Percentiles rank a stretch among this genome's conserved stretches.
phyloP scores from a whole-genome alignment of 1,140 invertebrate genomes.

The Cydia strobilella region DNA sequence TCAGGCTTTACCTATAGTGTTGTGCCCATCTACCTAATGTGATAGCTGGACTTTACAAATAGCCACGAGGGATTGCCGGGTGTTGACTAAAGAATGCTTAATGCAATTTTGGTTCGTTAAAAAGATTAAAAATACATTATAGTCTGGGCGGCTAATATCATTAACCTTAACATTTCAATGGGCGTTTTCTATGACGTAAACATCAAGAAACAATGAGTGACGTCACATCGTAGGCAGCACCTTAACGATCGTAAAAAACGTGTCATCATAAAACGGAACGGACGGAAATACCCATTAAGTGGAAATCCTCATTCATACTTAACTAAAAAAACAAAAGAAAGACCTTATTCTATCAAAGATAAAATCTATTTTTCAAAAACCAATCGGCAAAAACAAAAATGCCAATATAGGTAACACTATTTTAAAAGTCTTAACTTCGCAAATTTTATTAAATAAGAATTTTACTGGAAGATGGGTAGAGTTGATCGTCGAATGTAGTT shows the following conservation, averaged over 20 bases:
- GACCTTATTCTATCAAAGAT: not conserved
- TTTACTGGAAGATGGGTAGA: not conserved
- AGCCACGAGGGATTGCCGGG: no score
- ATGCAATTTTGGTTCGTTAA: no score
- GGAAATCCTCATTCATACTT: not conserved
- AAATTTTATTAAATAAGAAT: not conserved
- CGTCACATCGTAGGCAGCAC: not conserved
- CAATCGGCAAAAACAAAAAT: not conserved
- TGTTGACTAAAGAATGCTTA: no score
- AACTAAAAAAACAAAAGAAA: not conserved
- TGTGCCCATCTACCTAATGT: no score
- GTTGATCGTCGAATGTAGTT: not conserved
- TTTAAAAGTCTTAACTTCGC: not conserved
- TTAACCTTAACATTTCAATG: no score
- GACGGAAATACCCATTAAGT: slow-evolving; percentile 17
- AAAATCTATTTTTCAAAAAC: not conserved
- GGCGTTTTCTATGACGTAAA: not conserved
- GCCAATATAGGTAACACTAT: not conserved
- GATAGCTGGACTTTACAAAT: no score
- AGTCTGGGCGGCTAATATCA: no score
- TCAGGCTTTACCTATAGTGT: no score
- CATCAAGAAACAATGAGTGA: not conserved
- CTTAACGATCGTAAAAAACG: not conserved
- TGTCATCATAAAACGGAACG: slow-evolving; percentile 7
- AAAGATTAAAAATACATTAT: no score